phyloP scores from a whole-genome alignment of 1,140 invertebrate species.

The Drosophila ercepeae region DNA sequence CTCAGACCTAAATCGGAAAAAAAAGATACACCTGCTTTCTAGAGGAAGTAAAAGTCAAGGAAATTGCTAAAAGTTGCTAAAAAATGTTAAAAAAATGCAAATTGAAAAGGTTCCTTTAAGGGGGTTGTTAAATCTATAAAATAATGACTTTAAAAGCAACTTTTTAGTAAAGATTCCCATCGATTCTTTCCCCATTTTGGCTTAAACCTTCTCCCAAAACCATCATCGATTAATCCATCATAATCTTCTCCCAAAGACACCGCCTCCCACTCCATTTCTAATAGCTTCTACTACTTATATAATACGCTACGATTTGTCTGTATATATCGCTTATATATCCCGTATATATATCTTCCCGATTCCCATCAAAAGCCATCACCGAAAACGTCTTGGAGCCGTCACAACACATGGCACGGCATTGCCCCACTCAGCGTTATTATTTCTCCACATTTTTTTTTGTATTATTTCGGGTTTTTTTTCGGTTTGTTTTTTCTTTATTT shows the following conservation, averaged over 20 bases:
- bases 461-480: slow-evolving; percentile 6
- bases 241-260: slow-evolving; percentile 21
- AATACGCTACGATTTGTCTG: too few species aligned
- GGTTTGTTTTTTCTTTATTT: slow-evolving; percentile 49
- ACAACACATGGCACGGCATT: slow-evolving; percentile 43
- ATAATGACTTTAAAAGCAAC: too few species aligned
- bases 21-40: slow-evolving; percentile 14
- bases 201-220: neutral
- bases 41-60: slow-evolving; percentile 17
- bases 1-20: slow-evolving; percentile 1
- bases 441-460: slow-evolving; percentile 35
- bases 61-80: neutral
- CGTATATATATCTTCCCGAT: slow-evolving; percentile 1
- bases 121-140: neutral
- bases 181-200: neutral
- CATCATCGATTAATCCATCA: slow-evolving; percentile 42
- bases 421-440: slow-evolving; percentile 47
- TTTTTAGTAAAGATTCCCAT: too few species aligned
- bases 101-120: neutral
- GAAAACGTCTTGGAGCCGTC: slow-evolving; percentile 27
- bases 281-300: slow-evolving; percentile 40
- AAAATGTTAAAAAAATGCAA: neutral
- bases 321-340: neutral
- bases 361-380: slow-evolving; percentile 42
- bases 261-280: slow-evolving; percentile 38